These are phyloP conservation scores for Dyspetes luteomarginatus DNA, from an alignment of 2,888 invertebrate species.

Conservation along the genomic window DNA sequence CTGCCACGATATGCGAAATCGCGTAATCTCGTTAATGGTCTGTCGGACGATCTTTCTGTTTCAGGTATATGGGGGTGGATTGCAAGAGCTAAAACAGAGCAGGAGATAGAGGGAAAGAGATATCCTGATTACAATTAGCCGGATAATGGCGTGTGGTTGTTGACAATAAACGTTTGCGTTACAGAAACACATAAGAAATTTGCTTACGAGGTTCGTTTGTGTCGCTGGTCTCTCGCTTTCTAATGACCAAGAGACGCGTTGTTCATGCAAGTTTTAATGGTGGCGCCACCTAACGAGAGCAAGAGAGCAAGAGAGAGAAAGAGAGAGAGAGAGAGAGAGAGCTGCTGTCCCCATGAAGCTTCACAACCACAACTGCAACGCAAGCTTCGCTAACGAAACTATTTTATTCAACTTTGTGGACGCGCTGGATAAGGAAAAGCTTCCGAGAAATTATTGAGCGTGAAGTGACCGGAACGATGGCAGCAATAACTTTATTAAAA, in stretches of 20 bases:
- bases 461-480: not conserved
- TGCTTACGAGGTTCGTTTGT: conserved; percentile 42
- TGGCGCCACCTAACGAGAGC: not conserved
- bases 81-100: not conserved
- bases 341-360: not conserved
- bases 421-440: not conserved
- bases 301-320: not conserved
- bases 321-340: not conserved
- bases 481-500: not conserved
- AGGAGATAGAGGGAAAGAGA: not conserved
- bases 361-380: not conserved
- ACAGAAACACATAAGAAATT: conserved; percentile 37
- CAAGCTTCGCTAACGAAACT: not conserved
- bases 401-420: not conserved
- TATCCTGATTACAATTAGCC: conserved; percentile 51
- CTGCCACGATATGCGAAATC: conserved; percentile 7
- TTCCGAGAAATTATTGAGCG: not conserved
- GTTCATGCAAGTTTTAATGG: conserved; percentile 48
- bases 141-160: conserved; percentile 24
- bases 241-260: conserved; percentile 30
- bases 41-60: not conserved
- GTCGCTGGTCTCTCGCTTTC: conserved; percentile 16
- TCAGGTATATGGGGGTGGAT: not conserved
- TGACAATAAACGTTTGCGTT: conserved; percentile 30
- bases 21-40: conserved; percentile 35